These are phyloP conservation scores for Pontoporia blainvillei DNA, from an alignment of 2,113 vertebrate species.

Conservation along the genomic window DNA sequence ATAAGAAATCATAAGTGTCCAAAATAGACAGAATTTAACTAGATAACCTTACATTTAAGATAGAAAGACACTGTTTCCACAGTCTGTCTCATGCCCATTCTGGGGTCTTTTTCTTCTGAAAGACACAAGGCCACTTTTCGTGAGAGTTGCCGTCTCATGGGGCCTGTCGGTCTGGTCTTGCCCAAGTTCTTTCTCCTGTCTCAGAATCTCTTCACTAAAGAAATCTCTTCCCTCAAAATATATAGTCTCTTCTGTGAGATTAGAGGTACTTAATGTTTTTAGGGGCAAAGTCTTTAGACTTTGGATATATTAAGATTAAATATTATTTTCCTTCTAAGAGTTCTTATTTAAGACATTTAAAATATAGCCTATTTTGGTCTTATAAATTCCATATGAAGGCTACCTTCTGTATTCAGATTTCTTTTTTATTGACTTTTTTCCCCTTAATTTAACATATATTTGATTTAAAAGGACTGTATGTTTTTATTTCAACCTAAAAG, in stretches of 20 bases:
- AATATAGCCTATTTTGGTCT: not conserved
- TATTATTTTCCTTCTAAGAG: not conserved
- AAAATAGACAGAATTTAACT: not conserved
- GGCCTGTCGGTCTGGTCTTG: not conserved
- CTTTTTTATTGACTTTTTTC: not conserved
- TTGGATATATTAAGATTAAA: not conserved
- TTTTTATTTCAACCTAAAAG: not conserved
- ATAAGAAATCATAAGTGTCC: not conserved
- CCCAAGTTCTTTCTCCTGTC: not conserved
- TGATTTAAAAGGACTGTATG: not conserved
- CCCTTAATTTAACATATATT: not conserved
- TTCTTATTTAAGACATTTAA: not conserved
- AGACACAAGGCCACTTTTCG: not conserved
- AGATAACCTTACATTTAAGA: not conserved
- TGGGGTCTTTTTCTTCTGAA: not conserved
- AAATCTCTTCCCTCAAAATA: not conserved
- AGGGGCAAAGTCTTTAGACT: not conserved
- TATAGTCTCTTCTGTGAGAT: not conserved
- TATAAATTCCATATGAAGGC: not conserved
- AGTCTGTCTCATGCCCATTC: not conserved
- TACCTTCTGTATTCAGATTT: not conserved
- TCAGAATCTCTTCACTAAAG: not conserved
- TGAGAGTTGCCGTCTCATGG: not conserved
- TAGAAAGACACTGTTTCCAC: not conserved
- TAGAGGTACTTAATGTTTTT: not conserved